Evolutionary conservation across 1,140 invertebrate genomes (phyloP), one percentile per base, ranked within the genome.

Genomic region (Sesamia nonagrioides): DNA sequence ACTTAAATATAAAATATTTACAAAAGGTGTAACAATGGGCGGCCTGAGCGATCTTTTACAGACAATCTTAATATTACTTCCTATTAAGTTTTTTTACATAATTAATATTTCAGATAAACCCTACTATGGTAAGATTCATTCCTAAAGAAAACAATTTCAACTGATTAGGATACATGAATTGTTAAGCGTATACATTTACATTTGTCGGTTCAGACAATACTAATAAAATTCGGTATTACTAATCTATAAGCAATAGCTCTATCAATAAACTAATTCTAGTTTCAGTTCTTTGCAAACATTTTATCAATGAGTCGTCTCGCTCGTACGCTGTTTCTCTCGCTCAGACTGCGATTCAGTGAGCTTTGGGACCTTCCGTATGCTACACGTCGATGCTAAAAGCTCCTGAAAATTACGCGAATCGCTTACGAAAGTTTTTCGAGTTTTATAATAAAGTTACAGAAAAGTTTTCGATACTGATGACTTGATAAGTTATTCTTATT

Each of bases 291-390:
- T 15, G 8, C 35, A 40, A 63, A 40, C n/a, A 17, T 66, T 33
- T 50, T 78, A 48, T 72, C 68, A 63, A 52, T 78, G 77, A 66
- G 60, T 40, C 5, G n/a, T 50, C 42, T 11, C 18, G 15, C 27
- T 52, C 27, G 17, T 13, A 17, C 69, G 3, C 61, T 48, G 18
- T 74, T 68, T 40, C 61, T 0, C 27, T 68, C 66, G 35, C 48
- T 4, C 71, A 5, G 54, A 6, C 18, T 40, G 42, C 42, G 68
- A 77, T 80, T 80, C 79, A 80, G 79, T 80, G 37, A 73, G 52
- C 42, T 72, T 61, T 48, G 4, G 48, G 63, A 35, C 74, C 60
- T 80, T 80, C 50, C 27, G 66, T 33, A 45, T 35, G 11, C 5
- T 35, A 40, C 66, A 63, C 79, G 79, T 77, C 13, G 17, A 15